Conservation (phyloP, 2,113 vertebrate genomes). For the Entomyzon cyanotis region DNA sequence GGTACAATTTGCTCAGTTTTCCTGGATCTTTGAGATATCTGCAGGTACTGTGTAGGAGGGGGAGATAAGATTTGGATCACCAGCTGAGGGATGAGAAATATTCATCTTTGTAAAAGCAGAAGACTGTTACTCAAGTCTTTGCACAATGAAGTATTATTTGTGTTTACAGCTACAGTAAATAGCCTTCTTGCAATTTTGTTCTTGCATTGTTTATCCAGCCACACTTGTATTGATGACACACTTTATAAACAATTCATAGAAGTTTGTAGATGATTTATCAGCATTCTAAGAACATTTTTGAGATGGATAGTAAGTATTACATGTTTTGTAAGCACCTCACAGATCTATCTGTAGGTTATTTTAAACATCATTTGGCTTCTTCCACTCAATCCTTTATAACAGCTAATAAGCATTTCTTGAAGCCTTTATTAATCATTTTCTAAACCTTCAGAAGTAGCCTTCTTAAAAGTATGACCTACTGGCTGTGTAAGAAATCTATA, state of each 20-base stretch:
- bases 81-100: not conserved
- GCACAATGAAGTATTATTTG: not conserved
- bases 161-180: not conserved
- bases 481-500: not conserved
- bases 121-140: not conserved
- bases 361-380: not conserved
- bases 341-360: not conserved
- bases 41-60: not conserved
- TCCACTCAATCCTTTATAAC: not conserved
- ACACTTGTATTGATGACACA: not conserved
- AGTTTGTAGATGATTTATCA: not conserved
- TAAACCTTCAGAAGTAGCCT: not conserved
- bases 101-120: not conserved
- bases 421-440: not conserved
- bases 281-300: not conserved
- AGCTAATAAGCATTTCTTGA: conserved; percentile 3
- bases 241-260: not conserved
- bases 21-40: not conserved
- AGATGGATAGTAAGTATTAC: not conserved
- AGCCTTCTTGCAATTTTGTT: not conserved
- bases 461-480: not conserved
- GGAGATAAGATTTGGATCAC: not conserved
- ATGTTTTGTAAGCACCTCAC: not conserved
- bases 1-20: not conserved
- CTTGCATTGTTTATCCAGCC: not conserved